Conservation (phyloP, 2,888 invertebrate genomes). For the Pelosia muscerda region DNA sequence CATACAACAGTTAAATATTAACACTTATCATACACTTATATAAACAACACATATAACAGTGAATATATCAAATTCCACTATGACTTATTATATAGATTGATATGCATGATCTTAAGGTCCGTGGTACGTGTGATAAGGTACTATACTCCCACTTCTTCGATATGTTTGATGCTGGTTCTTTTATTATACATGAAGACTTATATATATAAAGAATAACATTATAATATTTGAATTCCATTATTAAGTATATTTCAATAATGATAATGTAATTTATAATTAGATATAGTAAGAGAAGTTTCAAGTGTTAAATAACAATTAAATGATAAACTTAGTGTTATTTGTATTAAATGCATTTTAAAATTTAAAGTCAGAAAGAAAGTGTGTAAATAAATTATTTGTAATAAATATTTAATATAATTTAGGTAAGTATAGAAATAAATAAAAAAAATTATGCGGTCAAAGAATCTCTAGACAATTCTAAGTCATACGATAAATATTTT, state of each 20-base stretch:
- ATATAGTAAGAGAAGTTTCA: background rate
- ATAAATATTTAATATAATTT: background rate
- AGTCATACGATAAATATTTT: background rate
- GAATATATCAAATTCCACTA: slow-evolving; percentile 58
- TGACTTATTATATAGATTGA: slow-evolving; percentile 69
- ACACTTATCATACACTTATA: slow-evolving; percentile 56
- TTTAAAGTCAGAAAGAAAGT: no score
- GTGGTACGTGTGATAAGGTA: slow-evolving; percentile 49
- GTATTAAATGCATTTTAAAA: background rate
- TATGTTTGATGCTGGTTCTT: slow-evolving; percentile 76
- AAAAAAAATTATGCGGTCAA: no score
- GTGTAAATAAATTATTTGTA: background rate
- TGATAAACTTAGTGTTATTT: background rate
- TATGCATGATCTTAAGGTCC: slow-evolving; percentile 69
- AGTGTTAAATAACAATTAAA: background rate
- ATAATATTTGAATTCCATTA: background rate
- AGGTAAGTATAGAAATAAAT: no score
- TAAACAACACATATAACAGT: slow-evolving; percentile 58
- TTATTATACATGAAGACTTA: slow-evolving; percentile 23
- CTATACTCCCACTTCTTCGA: slow-evolving; percentile 61
- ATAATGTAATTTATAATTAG: background rate
- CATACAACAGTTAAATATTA: slow-evolving; percentile 58
- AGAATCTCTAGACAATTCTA: no score
- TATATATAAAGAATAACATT: slow-evolving; percentile 8
- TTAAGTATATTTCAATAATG: background rate